phyloP scores from a whole-genome alignment of 2,113 vertebrate species.

The Apodemus sylvaticus region DNA sequence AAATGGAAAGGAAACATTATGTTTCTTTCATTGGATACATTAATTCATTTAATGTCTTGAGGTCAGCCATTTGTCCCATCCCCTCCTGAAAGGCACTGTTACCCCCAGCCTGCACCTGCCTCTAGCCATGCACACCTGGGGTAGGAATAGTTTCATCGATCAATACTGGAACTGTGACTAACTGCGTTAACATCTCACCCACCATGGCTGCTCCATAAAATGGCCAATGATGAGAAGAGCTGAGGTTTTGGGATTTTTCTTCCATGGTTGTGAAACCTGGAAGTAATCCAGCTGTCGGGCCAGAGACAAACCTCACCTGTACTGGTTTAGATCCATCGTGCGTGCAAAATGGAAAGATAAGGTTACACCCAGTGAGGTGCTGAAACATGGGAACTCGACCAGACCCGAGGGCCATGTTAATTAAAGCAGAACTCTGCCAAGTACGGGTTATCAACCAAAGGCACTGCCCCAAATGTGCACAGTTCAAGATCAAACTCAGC shows the following conservation, averaged over 20 bases:
- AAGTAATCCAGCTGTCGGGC: conserved; percentile 69
- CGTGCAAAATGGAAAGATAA: conserved; percentile 64
- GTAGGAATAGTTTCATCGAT: conserved; percentile 1
- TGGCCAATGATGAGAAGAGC: conserved; percentile 47
- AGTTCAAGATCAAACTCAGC: conserved; percentile 43
- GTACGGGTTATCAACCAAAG: conserved; percentile 47
- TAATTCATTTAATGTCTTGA: conserved; percentile 34
- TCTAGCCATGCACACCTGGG: conserved; percentile 12
- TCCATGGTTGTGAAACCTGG: conserved; percentile 49
- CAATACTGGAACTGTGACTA: conserved; percentile 44
- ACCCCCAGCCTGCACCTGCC: neutral
- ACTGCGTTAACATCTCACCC: conserved; percentile 42
- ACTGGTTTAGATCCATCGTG: conserved; percentile 71
- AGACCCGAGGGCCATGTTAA: conserved; percentile 46
- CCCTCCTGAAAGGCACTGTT: conserved; percentile 17
- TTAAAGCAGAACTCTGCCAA: conserved; percentile 63
- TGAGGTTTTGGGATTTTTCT: conserved; percentile 56
- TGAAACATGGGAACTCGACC: conserved; percentile 68
- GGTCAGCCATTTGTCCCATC: conserved; percentile 20
- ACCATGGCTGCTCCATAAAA: conserved; percentile 40
- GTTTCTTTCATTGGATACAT: neutral
- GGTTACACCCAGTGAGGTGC: conserved; percentile 61
- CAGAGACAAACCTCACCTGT: conserved; percentile 75
- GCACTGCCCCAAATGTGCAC: neutral
- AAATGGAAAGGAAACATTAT: conserved; percentile 10